phyloP scores from a whole-genome alignment of 2,113 vertebrate species.

The Pollachius pollachius region DNA sequence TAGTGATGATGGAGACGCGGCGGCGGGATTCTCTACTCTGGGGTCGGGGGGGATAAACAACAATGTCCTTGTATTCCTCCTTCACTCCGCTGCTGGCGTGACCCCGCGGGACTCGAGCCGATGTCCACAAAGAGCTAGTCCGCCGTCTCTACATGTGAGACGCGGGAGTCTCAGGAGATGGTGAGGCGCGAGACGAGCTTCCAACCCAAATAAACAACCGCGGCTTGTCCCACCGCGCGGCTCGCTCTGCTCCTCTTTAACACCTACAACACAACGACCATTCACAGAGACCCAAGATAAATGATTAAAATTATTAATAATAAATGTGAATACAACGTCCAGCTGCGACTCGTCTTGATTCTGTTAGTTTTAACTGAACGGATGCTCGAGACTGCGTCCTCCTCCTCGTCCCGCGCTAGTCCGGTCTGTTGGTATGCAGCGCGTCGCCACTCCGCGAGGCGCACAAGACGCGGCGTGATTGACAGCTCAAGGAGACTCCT shows the following conservation, averaged over 20 bases:
- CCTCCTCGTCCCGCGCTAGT: neutral
- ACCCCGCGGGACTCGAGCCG: no score
- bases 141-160: no score
- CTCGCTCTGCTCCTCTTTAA: no score
- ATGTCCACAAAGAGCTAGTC: neutral
- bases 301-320: no score
- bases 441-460: conserved; percentile 63
- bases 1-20: conserved; percentile 55
- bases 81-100: conserved; percentile 15
- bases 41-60: no score
- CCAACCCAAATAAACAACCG: conserved; percentile 20
- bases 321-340: no score
- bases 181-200: neutral
- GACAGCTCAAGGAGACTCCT: conserved; percentile 64
- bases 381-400: neutral
- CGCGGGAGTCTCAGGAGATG: neutral
- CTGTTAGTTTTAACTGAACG: no score
- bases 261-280: no score
- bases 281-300: no score
- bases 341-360: no score
- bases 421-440: conserved; percentile 67
- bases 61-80: no score
- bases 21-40: conserved; percentile 2
- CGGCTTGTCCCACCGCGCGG: no score
- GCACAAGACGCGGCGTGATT: conserved; percentile 61